Conservation (phyloP, 2,888 invertebrate species). For the Diarsia rubi region DNA sequence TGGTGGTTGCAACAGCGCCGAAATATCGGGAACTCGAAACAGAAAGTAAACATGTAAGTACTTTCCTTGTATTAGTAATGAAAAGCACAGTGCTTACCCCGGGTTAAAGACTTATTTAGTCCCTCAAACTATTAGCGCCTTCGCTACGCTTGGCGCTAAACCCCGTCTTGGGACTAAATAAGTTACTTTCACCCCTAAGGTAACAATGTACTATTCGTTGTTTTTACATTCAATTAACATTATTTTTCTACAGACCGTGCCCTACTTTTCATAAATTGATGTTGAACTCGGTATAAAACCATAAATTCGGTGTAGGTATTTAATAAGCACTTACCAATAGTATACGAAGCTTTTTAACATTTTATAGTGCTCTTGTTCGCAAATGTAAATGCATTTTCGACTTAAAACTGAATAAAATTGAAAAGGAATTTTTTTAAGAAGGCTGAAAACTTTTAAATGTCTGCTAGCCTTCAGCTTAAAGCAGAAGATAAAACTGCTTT, state of each 20-base stretch:
- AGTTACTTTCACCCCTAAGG: too few relatives aligned
- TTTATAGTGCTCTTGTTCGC: slow-evolving; percentile 26
- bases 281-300: slow-evolving; percentile 5
- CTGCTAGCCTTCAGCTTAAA: slow-evolving; percentile 39
- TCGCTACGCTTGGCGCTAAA: too few relatives aligned
- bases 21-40: too few relatives aligned
- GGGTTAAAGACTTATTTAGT: too few relatives aligned
- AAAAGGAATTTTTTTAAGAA: slow-evolving; percentile 56
- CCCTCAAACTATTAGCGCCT: too few relatives aligned
- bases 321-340: neutral
- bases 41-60: too few relatives aligned
- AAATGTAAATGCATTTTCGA: slow-evolving; percentile 49
- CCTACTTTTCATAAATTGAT: slow-evolving; percentile 20
- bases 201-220: too few relatives aligned
- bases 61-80: too few relatives aligned
- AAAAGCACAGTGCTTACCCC: too few relatives aligned
- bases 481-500: slow-evolving; percentile 38
- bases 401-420: slow-evolving; percentile 49
- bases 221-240: neutral
- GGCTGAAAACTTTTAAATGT: slow-evolving; percentile 50
- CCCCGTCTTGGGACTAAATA: too few relatives aligned
- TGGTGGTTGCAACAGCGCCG: too few relatives aligned
- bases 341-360: slow-evolving; percentile 13
- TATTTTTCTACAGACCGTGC: slow-evolving; percentile 11
- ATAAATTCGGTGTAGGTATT: neutral